Percentiles rank a stretch among this genome's conserved stretches.
Conservation (phyloP, 2,888 invertebrate species). For the Electrophaes corylata region DNA sequence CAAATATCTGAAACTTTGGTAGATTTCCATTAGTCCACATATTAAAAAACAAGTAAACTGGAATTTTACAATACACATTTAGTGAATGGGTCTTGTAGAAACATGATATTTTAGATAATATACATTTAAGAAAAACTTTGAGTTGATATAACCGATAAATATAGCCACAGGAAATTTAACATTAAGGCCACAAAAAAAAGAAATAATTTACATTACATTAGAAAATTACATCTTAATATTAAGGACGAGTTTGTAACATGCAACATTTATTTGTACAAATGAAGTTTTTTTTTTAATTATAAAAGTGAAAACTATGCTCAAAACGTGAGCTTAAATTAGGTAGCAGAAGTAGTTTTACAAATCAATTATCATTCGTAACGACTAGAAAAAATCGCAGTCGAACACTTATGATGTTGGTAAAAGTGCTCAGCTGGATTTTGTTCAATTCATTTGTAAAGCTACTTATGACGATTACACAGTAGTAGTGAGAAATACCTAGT, state of each 20-base stretch:
- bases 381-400: not conserved
- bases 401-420: not conserved
- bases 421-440: not conserved
- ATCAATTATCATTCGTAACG: not conserved
- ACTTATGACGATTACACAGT: not conserved
- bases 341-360: slow-evolving; percentile 11
- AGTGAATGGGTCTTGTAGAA: slow-evolving; percentile 1
- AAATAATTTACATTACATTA: slow-evolving; percentile 39
- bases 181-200: slow-evolving; percentile 53
- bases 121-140: slow-evolving; percentile 3
- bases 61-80: not conserved
- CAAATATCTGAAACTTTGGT: not conserved
- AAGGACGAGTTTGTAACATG: slow-evolving; percentile 37
- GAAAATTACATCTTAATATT: slow-evolving; percentile 33
- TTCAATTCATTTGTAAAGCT: not conserved
- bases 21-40: not conserved
- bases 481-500: not conserved
- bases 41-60: not conserved
- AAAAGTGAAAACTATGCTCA: slow-evolving; percentile 11
- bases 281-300: slow-evolving; percentile 7
- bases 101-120: slow-evolving; percentile 6
- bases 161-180: slow-evolving; percentile 40
- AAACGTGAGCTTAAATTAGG: not conserved
- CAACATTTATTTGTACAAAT: slow-evolving; percentile 21
- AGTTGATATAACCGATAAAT: slow-evolving; percentile 12